Conservation (phyloP, 2,888 invertebrate genomes). For the Mermis nigrescens region DNA sequence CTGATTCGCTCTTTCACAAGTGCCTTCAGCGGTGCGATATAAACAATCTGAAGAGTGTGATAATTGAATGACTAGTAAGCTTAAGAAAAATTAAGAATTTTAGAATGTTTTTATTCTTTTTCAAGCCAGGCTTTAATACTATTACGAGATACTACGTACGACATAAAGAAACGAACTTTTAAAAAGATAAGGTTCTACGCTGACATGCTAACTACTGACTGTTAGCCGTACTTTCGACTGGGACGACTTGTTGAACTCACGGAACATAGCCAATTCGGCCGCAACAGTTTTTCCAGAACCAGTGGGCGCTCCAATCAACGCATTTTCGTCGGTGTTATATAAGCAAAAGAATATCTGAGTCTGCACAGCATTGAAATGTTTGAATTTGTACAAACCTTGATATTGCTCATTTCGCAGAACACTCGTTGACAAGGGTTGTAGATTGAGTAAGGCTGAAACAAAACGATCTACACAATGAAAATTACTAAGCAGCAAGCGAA, state of each 20-base stretch:
- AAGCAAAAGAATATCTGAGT: conserved; percentile 90
- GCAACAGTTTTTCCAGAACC: conserved; percentile 95
- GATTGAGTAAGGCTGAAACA: conserved; percentile 53
- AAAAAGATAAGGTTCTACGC: too few relatives aligned
- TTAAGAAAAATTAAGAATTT: not conserved
- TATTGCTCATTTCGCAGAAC: conserved; percentile 56
- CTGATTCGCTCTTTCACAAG: conserved; percentile 82
- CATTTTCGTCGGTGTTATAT: conserved; percentile 80
- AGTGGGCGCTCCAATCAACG: conserved; percentile 80
- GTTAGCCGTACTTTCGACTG: too few relatives aligned
- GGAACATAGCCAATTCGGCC: conserved; percentile 87
- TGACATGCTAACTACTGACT: too few relatives aligned
- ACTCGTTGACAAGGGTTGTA: conserved; percentile 68
- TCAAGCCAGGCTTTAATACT: too few relatives aligned
- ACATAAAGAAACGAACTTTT: too few relatives aligned
- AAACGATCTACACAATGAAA: too few relatives aligned
- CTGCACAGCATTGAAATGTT: conserved; percentile 94
- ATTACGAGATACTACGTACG: too few relatives aligned
- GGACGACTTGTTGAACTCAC: conserved; percentile 34
- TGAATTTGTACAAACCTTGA: conserved; percentile 65
- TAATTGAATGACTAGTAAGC: not conserved
- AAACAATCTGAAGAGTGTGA: conserved; percentile 47
- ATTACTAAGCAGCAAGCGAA: too few relatives aligned
- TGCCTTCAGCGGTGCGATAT: conserved; percentile 94
- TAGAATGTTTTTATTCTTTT: too few relatives aligned